Percentiles rank a stretch among this genome's conserved stretches.
phyloP scores from a whole-genome alignment of 1,140 invertebrate genomes.

The Apocrypta bakeri region DNA sequence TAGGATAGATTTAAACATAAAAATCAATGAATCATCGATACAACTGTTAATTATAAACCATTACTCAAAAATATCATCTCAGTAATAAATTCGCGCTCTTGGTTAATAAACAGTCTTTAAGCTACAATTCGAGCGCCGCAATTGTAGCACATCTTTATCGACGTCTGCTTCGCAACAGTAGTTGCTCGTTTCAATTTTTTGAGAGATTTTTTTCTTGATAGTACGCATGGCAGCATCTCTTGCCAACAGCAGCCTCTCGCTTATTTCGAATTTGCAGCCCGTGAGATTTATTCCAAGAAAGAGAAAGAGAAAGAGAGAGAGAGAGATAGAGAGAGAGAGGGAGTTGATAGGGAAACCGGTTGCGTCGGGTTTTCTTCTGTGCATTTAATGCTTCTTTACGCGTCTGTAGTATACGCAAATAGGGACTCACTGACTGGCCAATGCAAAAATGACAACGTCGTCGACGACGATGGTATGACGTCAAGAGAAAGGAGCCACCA shows the following conservation, averaged over 20 bases:
- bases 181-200: not conserved
- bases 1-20: too few relatives aligned
- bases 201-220: conserved; percentile 5
- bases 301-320: not conserved
- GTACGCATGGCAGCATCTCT: not conserved
- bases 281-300: not conserved
- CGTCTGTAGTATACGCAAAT: too few relatives aligned
- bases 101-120: too few relatives aligned
- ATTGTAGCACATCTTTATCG: not conserved
- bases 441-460: not conserved
- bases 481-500: not conserved
- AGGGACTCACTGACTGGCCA: too few relatives aligned
- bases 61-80: too few relatives aligned
- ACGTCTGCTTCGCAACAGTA: not conserved
- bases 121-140: not conserved
- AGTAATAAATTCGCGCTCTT: too few relatives aligned
- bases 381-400: not conserved
- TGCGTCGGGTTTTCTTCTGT: conserved; percentile 34
- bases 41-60: too few relatives aligned
- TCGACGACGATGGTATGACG: not conserved
- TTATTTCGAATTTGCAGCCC: too few relatives aligned
- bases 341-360: conserved; percentile 34
- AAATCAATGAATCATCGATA: too few relatives aligned
- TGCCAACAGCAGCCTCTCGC: not conserved
- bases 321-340: not conserved